Percentiles rank a stretch among this genome's conserved stretches.
Conservation (phyloP, 1,140 invertebrate species). For the Drosophila paulistorum region DNA sequence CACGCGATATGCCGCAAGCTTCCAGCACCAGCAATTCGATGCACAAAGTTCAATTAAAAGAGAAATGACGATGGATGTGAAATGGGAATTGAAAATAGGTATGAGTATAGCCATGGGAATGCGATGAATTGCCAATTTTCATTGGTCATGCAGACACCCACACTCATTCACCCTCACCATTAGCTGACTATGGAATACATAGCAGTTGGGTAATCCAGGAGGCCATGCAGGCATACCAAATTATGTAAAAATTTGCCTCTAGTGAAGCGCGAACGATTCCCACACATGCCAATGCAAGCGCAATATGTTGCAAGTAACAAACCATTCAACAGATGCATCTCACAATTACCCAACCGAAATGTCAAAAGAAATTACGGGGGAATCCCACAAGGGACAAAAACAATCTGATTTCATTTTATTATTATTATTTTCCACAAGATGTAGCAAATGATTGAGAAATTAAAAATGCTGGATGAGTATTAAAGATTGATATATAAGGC, state of each 20-base stretch:
- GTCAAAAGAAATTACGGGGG: constrained; percentile 58
- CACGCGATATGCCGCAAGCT: constrained; percentile 56
- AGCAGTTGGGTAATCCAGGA: constrained; percentile 49
- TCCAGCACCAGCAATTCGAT: constrained; percentile 23
- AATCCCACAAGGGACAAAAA: constrained; percentile 21
- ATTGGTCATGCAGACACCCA: constrained; percentile 33
- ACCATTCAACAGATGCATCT: constrained; percentile 47
- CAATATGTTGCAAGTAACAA: constrained; percentile 66
- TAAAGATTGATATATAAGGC: no score
- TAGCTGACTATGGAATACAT: constrained; percentile 18
- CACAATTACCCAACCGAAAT: constrained; percentile 45
- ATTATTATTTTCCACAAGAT: background rate
- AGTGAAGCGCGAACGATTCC: constrained; percentile 53
- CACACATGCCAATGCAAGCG: constrained; percentile 60
- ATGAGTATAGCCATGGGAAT: constrained; percentile 8
- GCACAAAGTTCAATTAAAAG: constrained; percentile 62
- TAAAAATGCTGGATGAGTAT: no score
- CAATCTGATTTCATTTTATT: background rate
- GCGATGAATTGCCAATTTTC: constrained; percentile 44
- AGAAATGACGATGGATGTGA: constrained; percentile 18
- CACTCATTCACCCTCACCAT: constrained; percentile 50
- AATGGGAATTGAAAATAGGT: background rate
- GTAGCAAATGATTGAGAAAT: no score
- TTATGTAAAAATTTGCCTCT: constrained; percentile 37
- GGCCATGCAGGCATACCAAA: constrained; percentile 37